Base-by-base conservation (phyloP, 2,888 invertebrate genomes). In the Hypena proboscidalis region DNA sequence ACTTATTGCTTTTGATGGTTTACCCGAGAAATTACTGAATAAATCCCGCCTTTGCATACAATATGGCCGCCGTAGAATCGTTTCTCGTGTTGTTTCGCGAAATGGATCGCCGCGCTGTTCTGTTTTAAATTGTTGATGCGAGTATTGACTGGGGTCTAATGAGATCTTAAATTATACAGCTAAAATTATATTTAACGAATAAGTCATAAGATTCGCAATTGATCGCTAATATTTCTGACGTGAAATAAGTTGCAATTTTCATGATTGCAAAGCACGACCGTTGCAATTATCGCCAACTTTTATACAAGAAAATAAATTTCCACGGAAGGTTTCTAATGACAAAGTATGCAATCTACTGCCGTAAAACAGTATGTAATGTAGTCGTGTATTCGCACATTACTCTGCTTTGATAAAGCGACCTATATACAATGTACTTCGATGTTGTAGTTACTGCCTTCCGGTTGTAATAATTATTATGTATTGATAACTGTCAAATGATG, bases 351-450 rank as follows among this genome's bases (percentile, higher is more conserved):
- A 45, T 55, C 50, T 46, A 62, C 57, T 59, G 68, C 69, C 71
- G 68, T 75, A 51, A 59, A 58, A 51, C 33, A 46, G 22, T 9
- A 7, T 6, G 47, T 49, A 71, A 70, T 76, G 73, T 70, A 60
- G 65, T 80, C 77, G 77, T 82, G 79, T 74, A 59, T 70, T 67
- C 51, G 39, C 43, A 54, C 48, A 63, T 53, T 52, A 45, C 64
- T 58, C 58, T 63, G 58, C 45, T 55, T 69, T 62, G 81, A 85
- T 86, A 85, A 83, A 74, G 80, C 74, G 83, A 75, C 84, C 85
- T 67, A 82, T 81, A 75, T 86, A 69, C 47, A 56, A 69, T 74
- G 74, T 68, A 68, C 53, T 53, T 34, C 40, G 51, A 42, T n/a
- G n/a, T n/a, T n/a, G 5, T 17, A 17, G 17, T 17, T 54, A 63